Percentiles rank a stretch among this genome's conserved stretches.
Conservation (phyloP, 2,113 vertebrate species). For the Herpetotheres cachinnans region DNA sequence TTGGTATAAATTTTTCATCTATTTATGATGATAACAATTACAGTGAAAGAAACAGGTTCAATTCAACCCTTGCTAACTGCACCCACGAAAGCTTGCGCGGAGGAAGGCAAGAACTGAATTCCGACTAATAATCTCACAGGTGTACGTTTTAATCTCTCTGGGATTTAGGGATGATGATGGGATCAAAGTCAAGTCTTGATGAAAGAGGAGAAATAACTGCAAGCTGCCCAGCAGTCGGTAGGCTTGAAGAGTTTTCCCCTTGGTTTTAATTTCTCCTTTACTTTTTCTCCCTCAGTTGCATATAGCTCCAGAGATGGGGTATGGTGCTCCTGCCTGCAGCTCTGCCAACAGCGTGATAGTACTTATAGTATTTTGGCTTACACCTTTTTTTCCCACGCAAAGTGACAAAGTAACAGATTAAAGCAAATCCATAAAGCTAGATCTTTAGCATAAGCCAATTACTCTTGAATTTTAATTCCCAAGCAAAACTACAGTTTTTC, state of each 20-base stretch:
- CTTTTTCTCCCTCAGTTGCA: background rate
- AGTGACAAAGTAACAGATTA: constrained; percentile 63
- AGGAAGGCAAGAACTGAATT: background rate
- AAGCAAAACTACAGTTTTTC: background rate
- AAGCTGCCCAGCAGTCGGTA: fast-evolving
- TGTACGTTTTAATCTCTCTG: background rate
- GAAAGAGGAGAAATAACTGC: background rate
- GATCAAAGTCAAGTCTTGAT: background rate
- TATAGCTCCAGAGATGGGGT: background rate
- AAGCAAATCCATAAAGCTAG: constrained; percentile 54
- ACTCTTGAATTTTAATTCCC: constrained; percentile 38
- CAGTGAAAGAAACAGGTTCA: background rate
- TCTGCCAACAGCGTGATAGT: constrained; percentile 53
- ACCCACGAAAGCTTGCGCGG: background rate
- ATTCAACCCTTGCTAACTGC: background rate
- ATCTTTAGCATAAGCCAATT: constrained; percentile 50
- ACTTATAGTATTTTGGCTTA: constrained; percentile 61
- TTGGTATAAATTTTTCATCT: background rate
- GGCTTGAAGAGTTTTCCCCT: background rate
- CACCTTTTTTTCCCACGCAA: constrained; percentile 59
- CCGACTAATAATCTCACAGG: background rate
- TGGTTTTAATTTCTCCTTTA: background rate
- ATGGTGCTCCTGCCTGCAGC: constrained; percentile 29
- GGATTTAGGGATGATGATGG: background rate
- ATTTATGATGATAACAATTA: background rate